phyloP scores from a whole-genome alignment of 1,140 invertebrate species.

The Pemphigus obesinymphae region DNA sequence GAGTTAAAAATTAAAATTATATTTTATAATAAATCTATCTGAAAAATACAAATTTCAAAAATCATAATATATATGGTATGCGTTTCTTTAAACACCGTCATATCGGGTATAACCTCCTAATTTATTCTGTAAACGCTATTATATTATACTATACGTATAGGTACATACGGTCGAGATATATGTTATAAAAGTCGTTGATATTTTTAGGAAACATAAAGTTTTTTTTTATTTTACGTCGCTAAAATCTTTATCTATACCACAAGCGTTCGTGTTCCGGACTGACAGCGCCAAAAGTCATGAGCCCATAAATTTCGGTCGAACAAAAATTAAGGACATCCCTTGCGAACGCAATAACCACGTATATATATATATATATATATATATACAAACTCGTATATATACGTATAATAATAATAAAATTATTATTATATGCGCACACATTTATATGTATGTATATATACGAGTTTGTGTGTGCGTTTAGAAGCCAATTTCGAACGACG shows the following conservation, averaged over 20 bases:
- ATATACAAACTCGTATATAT: background rate
- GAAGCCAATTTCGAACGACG: constrained; percentile 23
- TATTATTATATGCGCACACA: background rate
- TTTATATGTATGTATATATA: background rate
- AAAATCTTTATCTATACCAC: constrained; percentile 11
- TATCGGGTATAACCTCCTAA: background rate
- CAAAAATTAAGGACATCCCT: constrained; percentile 14
- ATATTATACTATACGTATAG: constrained; percentile 4
- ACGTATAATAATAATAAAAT: background rate
- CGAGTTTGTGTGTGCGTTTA: background rate
- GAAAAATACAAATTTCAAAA: too few species aligned
- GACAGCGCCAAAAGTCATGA: constrained; percentile 12
- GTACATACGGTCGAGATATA: background rate
- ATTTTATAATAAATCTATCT: too few species aligned
- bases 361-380: background rate
- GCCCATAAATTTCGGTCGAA: constrained; percentile 13
- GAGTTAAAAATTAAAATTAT: too few species aligned
- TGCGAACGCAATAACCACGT: background rate
- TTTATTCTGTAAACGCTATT: background rate
- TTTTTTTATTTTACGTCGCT: constrained; percentile 7
- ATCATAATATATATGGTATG: too few species aligned
- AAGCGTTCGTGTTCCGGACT: background rate
- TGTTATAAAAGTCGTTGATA: constrained; percentile 4
- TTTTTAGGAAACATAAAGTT: constrained; percentile 24
- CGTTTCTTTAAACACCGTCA: background rate